Evolutionary conservation across 2,113 vertebrate genomes (phyloP).

Genomic region (Cacatua alba): DNA sequence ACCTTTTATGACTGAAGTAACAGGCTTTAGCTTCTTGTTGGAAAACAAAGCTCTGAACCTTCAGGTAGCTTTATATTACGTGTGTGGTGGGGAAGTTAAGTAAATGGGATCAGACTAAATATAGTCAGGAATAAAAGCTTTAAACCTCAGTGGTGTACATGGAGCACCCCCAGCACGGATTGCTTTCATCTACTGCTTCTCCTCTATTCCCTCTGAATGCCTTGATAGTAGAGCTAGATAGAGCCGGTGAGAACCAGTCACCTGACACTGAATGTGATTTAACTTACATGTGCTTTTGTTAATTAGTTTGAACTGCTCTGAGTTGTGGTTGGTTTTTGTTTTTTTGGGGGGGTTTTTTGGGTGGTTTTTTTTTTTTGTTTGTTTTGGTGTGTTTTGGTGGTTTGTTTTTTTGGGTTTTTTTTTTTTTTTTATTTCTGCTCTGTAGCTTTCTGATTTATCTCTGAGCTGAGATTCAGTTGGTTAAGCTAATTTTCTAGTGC

Average conservation of each 20-base stretch:
- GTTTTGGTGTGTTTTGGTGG: neutral
- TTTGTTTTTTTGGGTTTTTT: too few relatives aligned
- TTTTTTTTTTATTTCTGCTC: neutral
- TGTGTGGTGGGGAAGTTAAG: neutral
- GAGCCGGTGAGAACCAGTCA: neutral
- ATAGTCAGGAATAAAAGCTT: neutral
- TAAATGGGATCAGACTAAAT: neutral
- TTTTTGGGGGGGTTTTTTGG: neutral
- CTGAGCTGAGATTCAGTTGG: neutral
- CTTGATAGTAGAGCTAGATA: neutral
- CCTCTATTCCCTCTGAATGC: neutral
- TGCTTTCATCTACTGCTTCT: neutral
- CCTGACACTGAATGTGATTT: neutral
- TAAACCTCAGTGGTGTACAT: neutral
- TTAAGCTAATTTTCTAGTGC: neutral
- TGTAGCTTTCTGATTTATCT: neutral
- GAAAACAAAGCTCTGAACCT: neutral
- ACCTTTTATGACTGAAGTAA: neutral
- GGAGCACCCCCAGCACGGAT: neutral
- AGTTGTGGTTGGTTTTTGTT: neutral
- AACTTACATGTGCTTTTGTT: neutral
- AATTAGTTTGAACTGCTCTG: neutral
- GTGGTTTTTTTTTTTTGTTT: neutral
- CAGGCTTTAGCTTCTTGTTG: neutral
- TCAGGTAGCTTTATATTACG: neutral